Conservation (phyloP, 2,113 vertebrate species). For the Spilogale gracilis region DNA sequence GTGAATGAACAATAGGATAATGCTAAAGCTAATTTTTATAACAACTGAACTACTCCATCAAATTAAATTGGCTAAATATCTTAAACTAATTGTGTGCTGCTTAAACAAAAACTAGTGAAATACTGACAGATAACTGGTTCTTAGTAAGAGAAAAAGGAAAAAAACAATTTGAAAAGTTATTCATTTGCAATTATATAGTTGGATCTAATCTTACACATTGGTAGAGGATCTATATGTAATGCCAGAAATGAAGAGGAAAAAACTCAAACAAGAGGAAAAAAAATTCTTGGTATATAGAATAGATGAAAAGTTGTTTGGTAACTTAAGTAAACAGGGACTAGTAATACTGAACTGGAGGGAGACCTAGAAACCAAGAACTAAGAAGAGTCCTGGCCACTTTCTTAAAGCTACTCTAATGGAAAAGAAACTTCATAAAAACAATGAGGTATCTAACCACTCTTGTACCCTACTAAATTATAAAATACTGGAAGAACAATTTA, state of each 20-base stretch:
- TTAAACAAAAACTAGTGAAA: conserved; percentile 48
- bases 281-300: neutral
- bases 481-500: neutral
- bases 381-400: neutral
- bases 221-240: neutral
- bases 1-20: conserved; percentile 21
- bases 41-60: neutral
- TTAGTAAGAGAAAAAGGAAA: neutral
- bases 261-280: neutral
- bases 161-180: neutral
- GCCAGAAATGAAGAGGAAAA: conserved; percentile 11
- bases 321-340: neutral
- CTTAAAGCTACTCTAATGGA: neutral
- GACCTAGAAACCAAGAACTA: neutral
- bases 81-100: neutral
- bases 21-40: neutral
- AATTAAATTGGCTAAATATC: conserved; percentile 10
- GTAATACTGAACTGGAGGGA: neutral
- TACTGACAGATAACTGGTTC: neutral
- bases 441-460: neutral
- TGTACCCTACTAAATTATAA: neutral
- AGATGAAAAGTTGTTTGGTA: neutral
- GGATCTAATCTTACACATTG: neutral
- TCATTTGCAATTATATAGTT: neutral
- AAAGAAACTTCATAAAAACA: neutral